These are phyloP conservation scores for Caenorhabditis afra DNA, from an alignment of 2,888 invertebrate species.

Conservation along the genomic window DNA sequence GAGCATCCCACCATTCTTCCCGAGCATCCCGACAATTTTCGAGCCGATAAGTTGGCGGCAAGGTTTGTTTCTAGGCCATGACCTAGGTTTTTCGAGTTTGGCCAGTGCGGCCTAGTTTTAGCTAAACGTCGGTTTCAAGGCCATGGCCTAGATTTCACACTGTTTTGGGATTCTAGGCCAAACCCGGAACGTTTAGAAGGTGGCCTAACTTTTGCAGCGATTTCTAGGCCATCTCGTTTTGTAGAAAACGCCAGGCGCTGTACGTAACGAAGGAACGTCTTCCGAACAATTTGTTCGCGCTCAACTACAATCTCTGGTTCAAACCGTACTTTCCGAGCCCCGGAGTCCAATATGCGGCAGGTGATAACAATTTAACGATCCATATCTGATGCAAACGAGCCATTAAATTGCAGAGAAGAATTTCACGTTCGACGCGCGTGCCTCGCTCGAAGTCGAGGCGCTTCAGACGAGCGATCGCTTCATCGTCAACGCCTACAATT, in stretches of 20 bases:
- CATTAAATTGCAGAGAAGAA: constrained; percentile 47
- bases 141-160: no score
- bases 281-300: constrained; percentile 52
- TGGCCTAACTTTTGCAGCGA: no score
- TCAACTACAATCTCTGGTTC: constrained; percentile 61
- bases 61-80: constrained; percentile 12
- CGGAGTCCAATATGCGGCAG: constrained; percentile 52
- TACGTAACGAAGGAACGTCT: constrained; percentile 57
- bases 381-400: constrained; percentile 39
- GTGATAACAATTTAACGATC: constrained; percentile 36
- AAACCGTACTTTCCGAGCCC: constrained; percentile 65
- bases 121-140: no score
- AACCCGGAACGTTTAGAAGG: no score
- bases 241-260: constrained; percentile 20
- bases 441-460: constrained; percentile 48
- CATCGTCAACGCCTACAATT: constrained; percentile 53
- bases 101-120: background rate
- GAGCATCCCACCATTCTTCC: constrained; percentile 52
- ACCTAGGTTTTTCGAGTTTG: no score
- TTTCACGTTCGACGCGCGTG: constrained; percentile 67
- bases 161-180: no score
- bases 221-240: no score
- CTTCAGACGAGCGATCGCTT: constrained; percentile 36
- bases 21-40: constrained; percentile 39
- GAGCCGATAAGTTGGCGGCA: constrained; percentile 26